Evolutionary conservation across 2,113 vertebrate genomes (phyloP), one percentile per base, ranked within the genome.

Genomic region (Leucoraja erinaceus): DNA sequence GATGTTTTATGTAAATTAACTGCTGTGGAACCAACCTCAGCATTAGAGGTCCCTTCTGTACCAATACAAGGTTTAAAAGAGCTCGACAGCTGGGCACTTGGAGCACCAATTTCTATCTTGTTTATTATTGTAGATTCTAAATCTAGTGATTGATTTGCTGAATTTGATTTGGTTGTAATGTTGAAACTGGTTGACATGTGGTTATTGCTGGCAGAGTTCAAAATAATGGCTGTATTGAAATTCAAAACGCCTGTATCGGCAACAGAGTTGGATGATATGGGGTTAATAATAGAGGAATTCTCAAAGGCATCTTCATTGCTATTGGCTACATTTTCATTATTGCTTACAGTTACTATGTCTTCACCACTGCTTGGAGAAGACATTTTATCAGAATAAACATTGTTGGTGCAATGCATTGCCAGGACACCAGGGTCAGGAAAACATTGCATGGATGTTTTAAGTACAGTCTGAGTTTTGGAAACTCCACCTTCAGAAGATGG

Each of bases 321-420:
- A 91, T 96, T 94, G 93, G 95, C 91, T 93, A 96, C 94, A 94
- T 95, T 95, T 94, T 94, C 94, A 0, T 95, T 95, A 92, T 94
- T 93, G 75, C 94, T 95, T 93, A 95, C 94, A 47, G 94, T 77
- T 1, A 94, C 3, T 72, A 94, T 95, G 92, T 95, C 95, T 68
- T 97, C 96, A 0, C 94, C 96, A 93, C 95, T 95, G 93, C 95
- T 95, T 0, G 95, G 94, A 94, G 95, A 94, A 95, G 95, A 95
- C 95, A 96, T 95, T 94, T 97, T 96, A 94, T 97, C 96, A 93
- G 97, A 94, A 95, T 95, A 94, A 93, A 95, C 31, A n/a, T 59
- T 4, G 12, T 59, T 72, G 90, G 33, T 72, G 90, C 18, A 91
- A 91, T 91, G 72, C 68, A 9, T 38, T 54, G 90, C 20, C 38